A percentile compares a stretch with the other conserved stretches of the same genome.
Evolutionary conservation across 2,113 vertebrate genomes (phyloP).

Genomic region (Oncorhynchus keta): DNA sequence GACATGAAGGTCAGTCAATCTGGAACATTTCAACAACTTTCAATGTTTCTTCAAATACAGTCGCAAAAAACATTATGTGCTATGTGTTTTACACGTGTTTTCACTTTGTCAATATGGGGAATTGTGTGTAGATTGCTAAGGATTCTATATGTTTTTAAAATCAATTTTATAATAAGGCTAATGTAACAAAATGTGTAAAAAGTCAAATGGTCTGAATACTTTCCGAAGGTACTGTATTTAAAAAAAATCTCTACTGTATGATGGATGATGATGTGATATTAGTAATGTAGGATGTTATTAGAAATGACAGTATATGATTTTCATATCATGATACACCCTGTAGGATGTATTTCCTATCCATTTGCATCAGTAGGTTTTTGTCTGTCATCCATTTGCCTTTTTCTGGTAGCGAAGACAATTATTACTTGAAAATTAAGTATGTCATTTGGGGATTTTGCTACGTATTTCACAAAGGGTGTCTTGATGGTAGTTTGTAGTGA

Average conservation of each 20-base stretch:
- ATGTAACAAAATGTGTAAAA: too few relatives aligned
- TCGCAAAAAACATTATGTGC: too few relatives aligned
- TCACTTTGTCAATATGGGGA: too few relatives aligned
- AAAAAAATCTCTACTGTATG: conserved; percentile 10
- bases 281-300: conserved; percentile 60
- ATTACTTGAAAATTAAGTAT: conserved; percentile 42
- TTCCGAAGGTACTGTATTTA: too few relatives aligned
- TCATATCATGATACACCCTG: conserved; percentile 25
- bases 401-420: conserved; percentile 30
- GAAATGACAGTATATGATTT: conserved; percentile 53
- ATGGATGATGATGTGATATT: conserved; percentile 50
- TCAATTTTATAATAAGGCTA: too few relatives aligned
- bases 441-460: conserved; percentile 25
- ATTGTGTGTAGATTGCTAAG: too few relatives aligned
- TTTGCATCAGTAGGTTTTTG: conserved; percentile 38
- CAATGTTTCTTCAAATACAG: too few relatives aligned
- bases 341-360: conserved; percentile 23
- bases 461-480: conserved; percentile 30
- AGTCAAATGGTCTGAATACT: too few relatives aligned
- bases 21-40: too few relatives aligned
- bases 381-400: conserved; percentile 20
- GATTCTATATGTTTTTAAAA: too few relatives aligned
- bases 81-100: too few relatives aligned
- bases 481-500: conserved; percentile 23
- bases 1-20: too few relatives aligned